Evolutionary conservation across 2,888 invertebrate species (phyloP).

Genomic region (Hipparchia semele): DNA sequence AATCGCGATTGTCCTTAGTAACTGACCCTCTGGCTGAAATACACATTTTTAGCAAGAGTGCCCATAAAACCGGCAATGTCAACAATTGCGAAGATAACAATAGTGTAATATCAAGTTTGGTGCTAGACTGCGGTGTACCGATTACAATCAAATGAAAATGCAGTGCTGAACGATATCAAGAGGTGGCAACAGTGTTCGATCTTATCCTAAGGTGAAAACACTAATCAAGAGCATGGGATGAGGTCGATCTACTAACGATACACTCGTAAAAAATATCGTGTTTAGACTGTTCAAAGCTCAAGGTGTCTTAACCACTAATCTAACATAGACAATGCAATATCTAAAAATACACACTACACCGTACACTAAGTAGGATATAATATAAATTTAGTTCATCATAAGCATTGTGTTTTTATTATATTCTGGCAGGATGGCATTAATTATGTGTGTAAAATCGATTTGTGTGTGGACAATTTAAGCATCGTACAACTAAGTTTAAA

Average conservation of each 20-base stretch:
- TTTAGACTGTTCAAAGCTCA: conserved; percentile 78
- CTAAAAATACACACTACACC: conserved; percentile 81
- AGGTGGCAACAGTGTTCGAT: conserved; percentile 46
- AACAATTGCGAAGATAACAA: background rate
- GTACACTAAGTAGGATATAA: conserved; percentile 79
- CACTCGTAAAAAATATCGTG: conserved; percentile 75
- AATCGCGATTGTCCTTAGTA: background rate
- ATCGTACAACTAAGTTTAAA: conserved; percentile 75
- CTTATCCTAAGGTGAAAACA: conserved; percentile 56
- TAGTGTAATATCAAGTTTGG: background rate
- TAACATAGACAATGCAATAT: conserved; percentile 81
- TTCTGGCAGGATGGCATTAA: conserved; percentile 78
- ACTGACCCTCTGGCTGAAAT: background rate
- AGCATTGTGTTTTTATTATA: conserved; percentile 76
- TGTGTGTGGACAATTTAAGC: conserved; percentile 81
- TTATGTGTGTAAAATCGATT: conserved; percentile 77
- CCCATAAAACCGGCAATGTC: background rate
- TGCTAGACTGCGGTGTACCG: conserved; percentile 27
- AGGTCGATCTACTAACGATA: conserved; percentile 59
- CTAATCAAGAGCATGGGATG: conserved; percentile 65
- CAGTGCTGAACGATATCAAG: conserved; percentile 48
- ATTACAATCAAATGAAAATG: conserved; percentile 43
- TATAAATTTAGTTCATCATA: conserved; percentile 77
- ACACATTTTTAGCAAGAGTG: background rate
- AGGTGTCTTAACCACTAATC: conserved; percentile 78